Evolutionary conservation across 2,797 vertebrate genomes (phyloP).

Genomic region (Mionectes olivaceus): DNA sequence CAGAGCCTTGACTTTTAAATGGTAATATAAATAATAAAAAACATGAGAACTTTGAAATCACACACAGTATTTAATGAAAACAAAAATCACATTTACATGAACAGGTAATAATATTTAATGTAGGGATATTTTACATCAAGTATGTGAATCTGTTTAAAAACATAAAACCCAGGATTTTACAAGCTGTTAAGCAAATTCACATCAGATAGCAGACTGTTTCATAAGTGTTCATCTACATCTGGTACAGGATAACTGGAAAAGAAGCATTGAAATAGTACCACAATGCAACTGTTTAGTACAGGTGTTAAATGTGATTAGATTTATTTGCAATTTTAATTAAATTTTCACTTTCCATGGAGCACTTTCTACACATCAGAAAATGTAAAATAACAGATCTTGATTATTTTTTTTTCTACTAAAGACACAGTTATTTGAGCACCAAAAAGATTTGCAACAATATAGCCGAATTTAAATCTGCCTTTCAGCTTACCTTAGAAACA

Average conservation of each 20-base stretch:
- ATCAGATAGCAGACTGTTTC: neutral
- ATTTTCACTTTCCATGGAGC: neutral
- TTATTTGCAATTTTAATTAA: slow-evolving; percentile 41
- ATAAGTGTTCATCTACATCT: neutral
- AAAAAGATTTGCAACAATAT: neutral
- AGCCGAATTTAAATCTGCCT: neutral
- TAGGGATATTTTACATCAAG: neutral
- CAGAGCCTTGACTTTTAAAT: neutral
- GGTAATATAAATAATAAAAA: neutral
- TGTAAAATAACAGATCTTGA: neutral
- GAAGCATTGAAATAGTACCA: neutral
- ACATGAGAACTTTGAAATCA: neutral
- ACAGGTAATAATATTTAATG: neutral
- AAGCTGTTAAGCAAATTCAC: neutral
- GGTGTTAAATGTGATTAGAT: neutral
- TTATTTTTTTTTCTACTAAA: neutral
- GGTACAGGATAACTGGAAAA: neutral
- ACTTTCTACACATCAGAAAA: neutral
- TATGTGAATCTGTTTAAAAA: neutral
- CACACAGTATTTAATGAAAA: neutral
- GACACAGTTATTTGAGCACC: neutral
- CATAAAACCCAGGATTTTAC: neutral
- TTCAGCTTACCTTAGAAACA: neutral
- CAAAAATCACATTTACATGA: neutral
- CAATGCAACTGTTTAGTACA: neutral